phyloP scores from a whole-genome alignment of 2,113 vertebrate genomes.

The Climacteris rufus region DNA sequence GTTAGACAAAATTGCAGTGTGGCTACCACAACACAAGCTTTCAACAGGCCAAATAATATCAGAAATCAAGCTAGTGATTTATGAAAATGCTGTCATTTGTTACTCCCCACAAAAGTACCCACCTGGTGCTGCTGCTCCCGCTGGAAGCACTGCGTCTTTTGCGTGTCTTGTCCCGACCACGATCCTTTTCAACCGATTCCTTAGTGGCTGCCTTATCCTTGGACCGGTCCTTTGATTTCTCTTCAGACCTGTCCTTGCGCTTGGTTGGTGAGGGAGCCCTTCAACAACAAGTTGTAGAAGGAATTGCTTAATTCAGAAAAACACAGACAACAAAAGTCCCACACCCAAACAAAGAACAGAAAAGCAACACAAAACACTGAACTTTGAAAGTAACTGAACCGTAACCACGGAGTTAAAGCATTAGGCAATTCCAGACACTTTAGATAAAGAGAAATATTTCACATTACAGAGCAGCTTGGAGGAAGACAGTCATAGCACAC shows the following conservation, averaged over 20 bases:
- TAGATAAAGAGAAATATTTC: neutral
- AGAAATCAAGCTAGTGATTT: neutral
- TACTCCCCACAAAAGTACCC: neutral
- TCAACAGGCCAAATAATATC: neutral
- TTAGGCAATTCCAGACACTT: neutral
- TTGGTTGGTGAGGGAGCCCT: slow-evolving; percentile 98
- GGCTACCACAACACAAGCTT: neutral
- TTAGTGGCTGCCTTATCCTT: slow-evolving; percentile 88
- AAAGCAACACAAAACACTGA: neutral
- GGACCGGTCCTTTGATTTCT: slow-evolving; percentile 90
- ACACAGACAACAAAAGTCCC: neutral
- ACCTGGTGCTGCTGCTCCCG: slow-evolving; percentile 91
- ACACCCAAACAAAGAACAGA: neutral
- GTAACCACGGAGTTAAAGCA: neutral
- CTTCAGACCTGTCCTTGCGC: slow-evolving; percentile 90
- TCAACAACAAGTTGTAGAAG: neutral
- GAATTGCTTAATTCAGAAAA: neutral
- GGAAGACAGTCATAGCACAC: neutral
- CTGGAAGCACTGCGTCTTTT: slow-evolving; percentile 93
- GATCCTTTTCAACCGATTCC: slow-evolving; percentile 88
- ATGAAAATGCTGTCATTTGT: neutral
- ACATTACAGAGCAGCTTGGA: neutral
- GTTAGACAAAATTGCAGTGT: neutral
- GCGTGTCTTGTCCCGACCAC: slow-evolving; percentile 87
- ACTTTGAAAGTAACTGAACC: neutral